Base-by-base conservation (phyloP, 2,797 vertebrate species). In the Siniperca obscura region DNA sequence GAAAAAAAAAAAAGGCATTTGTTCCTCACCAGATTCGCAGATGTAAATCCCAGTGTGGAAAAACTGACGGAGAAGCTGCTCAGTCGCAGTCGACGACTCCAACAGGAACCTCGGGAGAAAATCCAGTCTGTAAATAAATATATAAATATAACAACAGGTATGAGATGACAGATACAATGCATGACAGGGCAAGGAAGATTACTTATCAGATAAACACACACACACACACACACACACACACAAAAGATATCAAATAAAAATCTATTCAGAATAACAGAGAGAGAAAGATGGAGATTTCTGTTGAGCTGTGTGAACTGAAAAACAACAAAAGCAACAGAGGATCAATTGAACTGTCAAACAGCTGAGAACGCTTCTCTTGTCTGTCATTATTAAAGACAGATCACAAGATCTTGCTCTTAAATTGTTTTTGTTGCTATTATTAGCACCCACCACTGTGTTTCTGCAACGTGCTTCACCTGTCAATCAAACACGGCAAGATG, bases 11-110 rank as follows among this genome's bases (percentile, higher is more conserved):
- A 25, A 12, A 13, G 50, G 62, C 44, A 7, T 42, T 44, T 34
- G 64, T 52, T 84, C 30, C 89, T 93, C 74, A 92, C 90, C 90
- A 89, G 87, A 82, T 68, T 78, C 2, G 16, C 80, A 77, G 75
- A 85, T 52, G 61, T 61, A 75, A 80, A 81, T 78, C 82, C 78
- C 74, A 76, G 76, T 1, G 70, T 44, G 53, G 74, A 30, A 13
- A 73, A 79, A 65, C 2, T 16, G 79, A 78, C 21, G 52, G 36
- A 83, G 57, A 55, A 22, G 56, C 60, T 66, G 73, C 75, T 82
- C 78, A 13, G 38, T 27, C 61, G 21, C 64, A 65, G 78, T 48
- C 22, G 19, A 69, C 16, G 5, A 40, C 56, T 74, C 57, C 83
- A 22, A 40, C 22, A 3, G 67, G 38, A 79, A 75, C 36, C 57